phyloP scores from a whole-genome alignment of 2,113 vertebrate species.

The Desmodus rotundus region DNA sequence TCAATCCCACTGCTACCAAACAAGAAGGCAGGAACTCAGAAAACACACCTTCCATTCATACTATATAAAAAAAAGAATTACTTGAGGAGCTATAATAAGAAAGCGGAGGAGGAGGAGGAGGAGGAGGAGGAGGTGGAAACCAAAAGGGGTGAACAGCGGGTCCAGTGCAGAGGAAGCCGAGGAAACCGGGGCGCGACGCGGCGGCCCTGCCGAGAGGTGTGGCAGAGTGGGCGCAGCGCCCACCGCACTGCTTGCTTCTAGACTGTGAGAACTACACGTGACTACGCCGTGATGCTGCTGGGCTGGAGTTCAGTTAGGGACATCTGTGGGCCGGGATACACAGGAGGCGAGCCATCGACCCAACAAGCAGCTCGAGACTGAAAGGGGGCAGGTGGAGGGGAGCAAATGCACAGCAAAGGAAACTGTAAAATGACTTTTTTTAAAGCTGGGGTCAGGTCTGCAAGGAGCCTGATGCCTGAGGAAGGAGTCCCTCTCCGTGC shows the following conservation, averaged over 20 bases:
- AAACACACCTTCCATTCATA: not conserved
- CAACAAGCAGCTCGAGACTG: not conserved
- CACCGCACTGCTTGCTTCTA: not conserved
- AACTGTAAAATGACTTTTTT: not conserved
- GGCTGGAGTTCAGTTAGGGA: not conserved
- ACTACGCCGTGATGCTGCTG: no score
- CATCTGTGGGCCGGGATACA: not conserved
- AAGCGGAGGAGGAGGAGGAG: not conserved
- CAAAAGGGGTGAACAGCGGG: not conserved
- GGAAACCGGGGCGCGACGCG: not conserved
- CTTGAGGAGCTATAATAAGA: not conserved
- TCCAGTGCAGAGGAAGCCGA: no score
- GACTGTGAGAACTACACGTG: not conserved
- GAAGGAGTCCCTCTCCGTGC: no score
- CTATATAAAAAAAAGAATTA: not conserved
- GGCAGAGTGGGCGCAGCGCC: not conserved
- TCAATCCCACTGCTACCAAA: not conserved
- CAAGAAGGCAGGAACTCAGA: not conserved
- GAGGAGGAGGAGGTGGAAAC: not conserved
- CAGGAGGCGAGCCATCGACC: not conserved
- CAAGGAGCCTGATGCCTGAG: not conserved
- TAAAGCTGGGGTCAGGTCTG: not conserved
- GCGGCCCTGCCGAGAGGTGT: not conserved
- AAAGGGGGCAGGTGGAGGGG: not conserved
- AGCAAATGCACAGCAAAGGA: not conserved